These are phyloP conservation scores for Dipodomys merriami DNA, from an alignment of 2,113 vertebrate species.

Conservation along the genomic window DNA sequence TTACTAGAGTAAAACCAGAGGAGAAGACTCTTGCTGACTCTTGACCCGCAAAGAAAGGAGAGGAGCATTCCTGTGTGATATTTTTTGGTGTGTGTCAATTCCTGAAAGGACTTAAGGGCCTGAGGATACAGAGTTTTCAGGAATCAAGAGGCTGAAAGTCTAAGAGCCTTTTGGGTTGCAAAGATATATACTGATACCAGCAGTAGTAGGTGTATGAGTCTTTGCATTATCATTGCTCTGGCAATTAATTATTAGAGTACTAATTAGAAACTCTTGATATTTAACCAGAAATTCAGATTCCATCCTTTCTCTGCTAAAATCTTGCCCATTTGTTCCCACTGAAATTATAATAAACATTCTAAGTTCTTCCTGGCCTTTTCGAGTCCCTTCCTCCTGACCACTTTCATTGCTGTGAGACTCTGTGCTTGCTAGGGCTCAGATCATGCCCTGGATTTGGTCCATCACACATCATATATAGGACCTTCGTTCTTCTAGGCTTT, in stretches of 20 bases:
- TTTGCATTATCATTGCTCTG: not conserved
- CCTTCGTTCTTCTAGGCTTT: not conserved
- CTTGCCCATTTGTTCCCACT: not conserved
- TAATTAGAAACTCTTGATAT: not conserved
- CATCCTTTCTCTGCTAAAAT: not conserved
- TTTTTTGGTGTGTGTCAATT: not conserved
- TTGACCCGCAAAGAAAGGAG: not conserved
- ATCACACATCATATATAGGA: not conserved
- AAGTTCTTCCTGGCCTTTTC: not conserved
- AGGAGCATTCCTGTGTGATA: not conserved
- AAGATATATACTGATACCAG: not conserved
- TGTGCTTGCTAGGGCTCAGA: not conserved
- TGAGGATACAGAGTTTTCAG: not conserved
- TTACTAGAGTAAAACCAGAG: not conserved
- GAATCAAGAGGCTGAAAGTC: not conserved
- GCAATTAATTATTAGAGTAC: not conserved
- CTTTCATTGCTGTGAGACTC: not conserved
- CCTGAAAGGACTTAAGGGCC: not conserved
- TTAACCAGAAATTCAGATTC: not conserved
- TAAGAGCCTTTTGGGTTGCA: not conserved
- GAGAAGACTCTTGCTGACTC: not conserved
- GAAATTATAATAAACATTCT: conserved; percentile 7
- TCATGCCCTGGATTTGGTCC: not conserved
- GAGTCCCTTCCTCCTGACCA: not conserved
- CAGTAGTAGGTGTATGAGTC: not conserved